A percentile compares a stretch with the other conserved stretches of the same genome.
Evolutionary conservation across 2,113 vertebrate genomes (phyloP).

Genomic region (Ailuropoda melanoleuca): DNA sequence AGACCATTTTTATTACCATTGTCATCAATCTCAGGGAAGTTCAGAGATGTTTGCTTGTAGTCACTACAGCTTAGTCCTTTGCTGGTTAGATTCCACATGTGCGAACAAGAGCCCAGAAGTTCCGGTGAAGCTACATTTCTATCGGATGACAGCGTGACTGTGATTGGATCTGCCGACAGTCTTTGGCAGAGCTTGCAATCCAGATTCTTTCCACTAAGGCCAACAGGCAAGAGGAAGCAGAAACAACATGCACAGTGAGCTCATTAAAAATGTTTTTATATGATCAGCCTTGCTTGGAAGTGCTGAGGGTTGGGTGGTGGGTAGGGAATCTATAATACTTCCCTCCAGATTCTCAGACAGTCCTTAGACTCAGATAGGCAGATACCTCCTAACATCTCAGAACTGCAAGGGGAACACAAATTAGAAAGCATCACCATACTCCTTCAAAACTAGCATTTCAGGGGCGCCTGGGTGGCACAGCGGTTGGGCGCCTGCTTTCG

Average conservation of each 20-base stretch:
- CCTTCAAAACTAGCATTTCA: not conserved
- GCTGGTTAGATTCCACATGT: slow-evolving; percentile 64
- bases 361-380: not conserved
- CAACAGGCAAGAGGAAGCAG: slow-evolving; percentile 12
- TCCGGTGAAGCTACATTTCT: slow-evolving; percentile 26
- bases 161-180: slow-evolving; percentile 31
- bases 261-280: not conserved
- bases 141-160: slow-evolving; percentile 32
- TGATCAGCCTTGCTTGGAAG: not conserved
- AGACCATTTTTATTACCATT: slow-evolving; percentile 77
- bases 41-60: slow-evolving; percentile 42
- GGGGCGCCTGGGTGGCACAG: too few relatives aligned
- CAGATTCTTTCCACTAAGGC: slow-evolving; percentile 43
- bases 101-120: slow-evolving; percentile 52
- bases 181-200: slow-evolving; percentile 40
- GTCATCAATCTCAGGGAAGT: slow-evolving; percentile 76
- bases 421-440: not conserved
- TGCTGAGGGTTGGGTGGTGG: not conserved
- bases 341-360: not conserved
- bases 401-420: not conserved
- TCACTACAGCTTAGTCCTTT: slow-evolving; percentile 67
- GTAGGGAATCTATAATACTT: not conserved
- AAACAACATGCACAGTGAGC: slow-evolving; percentile 14
- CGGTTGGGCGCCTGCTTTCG: too few relatives aligned
- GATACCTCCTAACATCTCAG: not conserved